Base-by-base conservation (phyloP, 2,797 vertebrate species). In the Garrulus glandarius region DNA sequence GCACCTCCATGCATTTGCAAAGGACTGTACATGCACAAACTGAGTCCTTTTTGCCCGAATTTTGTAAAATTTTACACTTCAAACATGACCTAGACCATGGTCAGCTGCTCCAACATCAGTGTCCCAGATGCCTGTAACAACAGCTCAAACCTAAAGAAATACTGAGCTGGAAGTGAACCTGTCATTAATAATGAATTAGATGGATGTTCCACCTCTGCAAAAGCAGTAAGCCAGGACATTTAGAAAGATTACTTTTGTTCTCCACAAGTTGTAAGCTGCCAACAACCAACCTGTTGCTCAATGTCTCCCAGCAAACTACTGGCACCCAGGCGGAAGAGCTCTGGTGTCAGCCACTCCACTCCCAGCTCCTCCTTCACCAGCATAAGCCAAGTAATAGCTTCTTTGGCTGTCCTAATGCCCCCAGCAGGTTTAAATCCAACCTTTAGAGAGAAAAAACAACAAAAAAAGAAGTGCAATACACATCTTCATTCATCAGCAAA, bases 341-440 rank as follows among this genome's bases (percentile, higher is more conserved):
- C 95, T 7, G 99, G 98, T 12, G 87, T 96, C 57, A 99, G 97
- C 99, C 99, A 99, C 36, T 99, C 98, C 6, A 98, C 93, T 6
- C 99, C 99, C 26, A 99, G 97, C 72, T 99, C 99, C 64, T 99
- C 98, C 97, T 99, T 99, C 64, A 99, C 98, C 69, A 99, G 98
- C 26, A 95, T 98, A 13, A 99, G 98, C 99, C 99, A 99, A 12
- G 98, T 98, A 59, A 99, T 95, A 12, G 99, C 98, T 70, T 99
- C 99, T 87, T 98, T 98, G 1, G 99, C 99, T 0, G 97, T 99
- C 24, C 99, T 98, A 96, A 99, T 99, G 55, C 99, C 99, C 32
- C 99, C 99, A 2, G 99, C 99, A 2, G 99, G 99, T 70, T 99
- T 99, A 95, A 99, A 99, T 74, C 99, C 99, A 87, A 99, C 98